A percentile compares a stretch with the other conserved stretches of the same genome.
Evolutionary conservation across 2,888 invertebrate genomes (phyloP).

Genomic region (Acanthopleura granulata): DNA sequence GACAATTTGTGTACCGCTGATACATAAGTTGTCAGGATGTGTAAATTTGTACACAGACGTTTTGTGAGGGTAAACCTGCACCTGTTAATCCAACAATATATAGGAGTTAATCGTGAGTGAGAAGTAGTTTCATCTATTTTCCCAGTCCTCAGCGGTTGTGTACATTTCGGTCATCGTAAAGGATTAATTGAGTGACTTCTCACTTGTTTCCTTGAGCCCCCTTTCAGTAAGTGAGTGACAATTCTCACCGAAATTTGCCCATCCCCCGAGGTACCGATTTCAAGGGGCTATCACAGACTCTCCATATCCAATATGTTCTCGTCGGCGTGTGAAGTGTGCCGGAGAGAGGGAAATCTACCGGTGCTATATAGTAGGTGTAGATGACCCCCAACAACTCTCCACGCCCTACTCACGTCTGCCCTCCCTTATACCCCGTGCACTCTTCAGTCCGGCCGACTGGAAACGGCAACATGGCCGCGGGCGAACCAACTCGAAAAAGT

Average conservation of each 20-base stretch:
- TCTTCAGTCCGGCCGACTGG: background rate
- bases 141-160: too few relatives aligned
- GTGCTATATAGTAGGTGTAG: background rate
- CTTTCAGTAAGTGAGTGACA: background rate
- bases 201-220: background rate
- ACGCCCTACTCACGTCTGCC: background rate
- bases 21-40: too few relatives aligned
- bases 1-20: too few relatives aligned
- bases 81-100: too few relatives aligned
- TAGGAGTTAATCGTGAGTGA: too few relatives aligned
- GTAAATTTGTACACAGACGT: too few relatives aligned
- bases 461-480: background rate
- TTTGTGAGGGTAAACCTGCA: too few relatives aligned
- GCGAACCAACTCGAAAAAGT: background rate
- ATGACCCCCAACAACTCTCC: slow-evolving; percentile 7
- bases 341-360: background rate
- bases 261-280: background rate
- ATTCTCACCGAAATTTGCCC: background rate
- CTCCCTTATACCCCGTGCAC: background rate
- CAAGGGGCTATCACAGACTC: background rate
- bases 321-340: background rate
- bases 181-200: background rate
- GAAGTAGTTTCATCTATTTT: too few relatives aligned
- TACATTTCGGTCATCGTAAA: too few relatives aligned
- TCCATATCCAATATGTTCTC: background rate